Base-by-base conservation (phyloP, 2,797 vertebrate species). In the Danio aesculapii region DNA sequence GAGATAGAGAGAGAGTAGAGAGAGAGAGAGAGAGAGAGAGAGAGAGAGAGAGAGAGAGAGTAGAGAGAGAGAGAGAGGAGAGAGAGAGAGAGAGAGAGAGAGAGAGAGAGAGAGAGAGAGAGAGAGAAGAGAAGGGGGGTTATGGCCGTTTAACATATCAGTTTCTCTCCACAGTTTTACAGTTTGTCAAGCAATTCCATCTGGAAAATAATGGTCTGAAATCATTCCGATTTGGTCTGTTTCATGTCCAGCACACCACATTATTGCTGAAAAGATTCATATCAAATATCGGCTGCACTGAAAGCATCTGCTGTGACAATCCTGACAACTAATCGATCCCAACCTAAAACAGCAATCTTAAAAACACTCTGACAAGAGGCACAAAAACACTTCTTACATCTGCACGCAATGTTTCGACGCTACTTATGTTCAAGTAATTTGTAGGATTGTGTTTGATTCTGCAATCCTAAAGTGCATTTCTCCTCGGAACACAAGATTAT, bases 241-340 rank as follows among this genome's bases (percentile, higher is more conserved):
- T 67, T 47, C 14, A 47, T 64, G 52, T 57, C 9, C 9, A 13
- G 14, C 62, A 19, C 43, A 66, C 41, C 55, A 67, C 12, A 47
- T n/a, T 1, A 30, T 47, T 46, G 19, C 12, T 77, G 41, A 67
- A 76, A 44, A 14, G 39, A 57, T 52, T 67, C 19, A 77, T 57
- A 46, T 57, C 12, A 57, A 57, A 57, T 21, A 41, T 76, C 12
- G 43, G n/a, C 39, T 44, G 17, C n/a, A 39, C n/a, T 39, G 41
- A 30, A 47, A 77, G 10, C 57, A 62, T 67, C 41, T 57, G 75
- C 50, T 57, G 17, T 30, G 74, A 52, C 8, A 52, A 53, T 41
- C 39, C 1, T 75, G 59, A 76, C 75, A 77, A n/a, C 62, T 57
- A 57, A 77, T 67, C 50, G 50, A 77, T 77, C 63, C 66, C 5